These are phyloP conservation scores for Brachyistius frenatus DNA, from an alignment of 2,113 vertebrate genomes.

Conservation along the genomic window DNA sequence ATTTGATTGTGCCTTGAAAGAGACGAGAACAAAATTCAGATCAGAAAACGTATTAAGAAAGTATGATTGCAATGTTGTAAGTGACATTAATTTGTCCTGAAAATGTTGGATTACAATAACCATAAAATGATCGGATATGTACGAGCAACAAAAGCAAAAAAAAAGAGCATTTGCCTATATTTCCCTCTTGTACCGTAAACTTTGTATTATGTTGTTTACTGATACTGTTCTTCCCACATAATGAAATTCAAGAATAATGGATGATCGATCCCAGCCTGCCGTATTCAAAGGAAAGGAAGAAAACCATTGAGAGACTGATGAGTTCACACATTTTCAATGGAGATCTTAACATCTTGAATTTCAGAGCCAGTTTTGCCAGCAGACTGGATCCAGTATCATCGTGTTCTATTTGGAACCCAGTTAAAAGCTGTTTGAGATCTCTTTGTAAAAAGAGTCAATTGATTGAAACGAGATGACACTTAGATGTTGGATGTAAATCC, in stretches of 20 bases:
- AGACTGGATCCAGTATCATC: constrained; percentile 72
- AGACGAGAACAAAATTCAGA: no score
- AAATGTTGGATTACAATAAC: constrained; percentile 2
- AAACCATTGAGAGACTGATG: constrained; percentile 70
- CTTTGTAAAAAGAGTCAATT: constrained; percentile 74
- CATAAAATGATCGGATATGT: neutral
- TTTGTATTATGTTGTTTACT: constrained; percentile 64
- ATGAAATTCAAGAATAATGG: constrained; percentile 79
- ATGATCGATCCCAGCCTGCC: constrained; percentile 63
- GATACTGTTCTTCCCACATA: constrained; percentile 73
- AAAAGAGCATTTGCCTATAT: constrained; percentile 18
- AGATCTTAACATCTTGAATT: constrained; percentile 73
- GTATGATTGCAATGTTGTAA: neutral
- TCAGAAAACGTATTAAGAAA: no score
- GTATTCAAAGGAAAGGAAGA: constrained; percentile 64
- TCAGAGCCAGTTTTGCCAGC: constrained; percentile 58
- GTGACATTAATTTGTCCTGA: neutral
- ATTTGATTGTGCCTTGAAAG: no score
- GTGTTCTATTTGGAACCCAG: constrained; percentile 68
- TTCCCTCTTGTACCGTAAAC: constrained; percentile 26
- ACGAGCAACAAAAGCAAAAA: constrained; percentile 5
- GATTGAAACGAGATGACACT: constrained; percentile 76
- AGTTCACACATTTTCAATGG: constrained; percentile 76
- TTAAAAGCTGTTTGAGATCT: constrained; percentile 71
- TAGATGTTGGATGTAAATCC: constrained; percentile 51